phyloP scores from a whole-genome alignment of 2,797 vertebrate species.

The Pseudochirops corinnae region DNA sequence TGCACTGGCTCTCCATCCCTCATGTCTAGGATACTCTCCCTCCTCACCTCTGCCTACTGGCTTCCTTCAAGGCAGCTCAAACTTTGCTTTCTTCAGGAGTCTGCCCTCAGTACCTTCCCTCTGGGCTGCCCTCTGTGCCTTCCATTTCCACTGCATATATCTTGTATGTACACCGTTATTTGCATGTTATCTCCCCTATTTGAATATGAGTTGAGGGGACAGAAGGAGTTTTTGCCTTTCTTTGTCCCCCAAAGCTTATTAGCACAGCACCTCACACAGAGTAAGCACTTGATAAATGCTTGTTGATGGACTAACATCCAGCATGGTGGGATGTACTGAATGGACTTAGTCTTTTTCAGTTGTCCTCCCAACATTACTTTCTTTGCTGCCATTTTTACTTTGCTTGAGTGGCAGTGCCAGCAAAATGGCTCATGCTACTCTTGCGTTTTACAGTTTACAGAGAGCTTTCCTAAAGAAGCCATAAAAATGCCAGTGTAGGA shows the following conservation, averaged over 20 bases:
- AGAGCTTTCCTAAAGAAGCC: neutral
- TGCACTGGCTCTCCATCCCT: neutral
- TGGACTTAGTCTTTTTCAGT: neutral
- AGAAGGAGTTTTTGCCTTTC: neutral
- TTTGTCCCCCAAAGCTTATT: neutral
- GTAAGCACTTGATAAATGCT: neutral
- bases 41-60: neutral
- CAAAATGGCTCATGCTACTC: neutral
- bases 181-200: neutral
- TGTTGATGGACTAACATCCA: neutral
- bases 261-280: neutral
- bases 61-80: neutral
- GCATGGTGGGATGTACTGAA: neutral
- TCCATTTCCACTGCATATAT: neutral
- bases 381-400: neutral
- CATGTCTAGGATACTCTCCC: neutral
- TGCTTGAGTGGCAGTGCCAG: neutral
- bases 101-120: neutral
- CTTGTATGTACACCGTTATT: neutral
- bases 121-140: neutral
- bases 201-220: neutral
- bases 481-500: neutral
- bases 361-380: neutral
- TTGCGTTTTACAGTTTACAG: neutral
- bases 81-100: neutral